These are phyloP conservation scores for Holcopasites calliopsidis DNA, from an alignment of 1,140 invertebrate genomes.

Conservation along the genomic window DNA sequence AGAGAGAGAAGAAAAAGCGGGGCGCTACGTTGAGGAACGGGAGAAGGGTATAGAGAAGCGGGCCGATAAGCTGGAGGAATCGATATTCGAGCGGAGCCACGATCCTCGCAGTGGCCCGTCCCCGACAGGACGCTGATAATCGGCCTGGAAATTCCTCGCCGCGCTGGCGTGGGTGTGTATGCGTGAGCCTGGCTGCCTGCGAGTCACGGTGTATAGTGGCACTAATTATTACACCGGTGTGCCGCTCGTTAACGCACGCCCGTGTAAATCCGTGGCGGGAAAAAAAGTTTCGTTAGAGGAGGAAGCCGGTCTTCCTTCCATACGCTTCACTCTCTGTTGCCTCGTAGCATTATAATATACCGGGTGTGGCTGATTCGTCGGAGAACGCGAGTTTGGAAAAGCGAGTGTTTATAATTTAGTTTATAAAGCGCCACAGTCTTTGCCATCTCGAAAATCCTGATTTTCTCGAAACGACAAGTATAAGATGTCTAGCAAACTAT, in stretches of 20 bases:
- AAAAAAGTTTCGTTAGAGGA: slow-evolving; percentile 33
- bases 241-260: slow-evolving; percentile 64
- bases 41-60: slow-evolving; percentile 39
- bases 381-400: neutral
- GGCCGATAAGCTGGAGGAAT: slow-evolving; percentile 56
- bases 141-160: slow-evolving; percentile 43
- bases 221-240: slow-evolving; percentile 60
- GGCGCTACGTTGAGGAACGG: neutral
- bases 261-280: slow-evolving; percentile 42
- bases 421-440: too few species aligned
- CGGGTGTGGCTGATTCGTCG: neutral
- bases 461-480: too few species aligned
- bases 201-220: slow-evolving; percentile 37
- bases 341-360: neutral
- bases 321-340: neutral
- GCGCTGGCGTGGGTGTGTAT: neutral
- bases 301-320: neutral
- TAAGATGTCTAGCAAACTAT: too few species aligned
- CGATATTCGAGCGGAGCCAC: slow-evolving; percentile 53
- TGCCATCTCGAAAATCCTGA: too few species aligned
- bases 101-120: slow-evolving; percentile 54
- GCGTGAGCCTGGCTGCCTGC: neutral
- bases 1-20: slow-evolving; percentile 1
- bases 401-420: neutral
- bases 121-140: slow-evolving; percentile 46